Evolutionary conservation across 23 tunicate genomes (phyloP).

Genomic region (Ciona savignyi): DNA sequence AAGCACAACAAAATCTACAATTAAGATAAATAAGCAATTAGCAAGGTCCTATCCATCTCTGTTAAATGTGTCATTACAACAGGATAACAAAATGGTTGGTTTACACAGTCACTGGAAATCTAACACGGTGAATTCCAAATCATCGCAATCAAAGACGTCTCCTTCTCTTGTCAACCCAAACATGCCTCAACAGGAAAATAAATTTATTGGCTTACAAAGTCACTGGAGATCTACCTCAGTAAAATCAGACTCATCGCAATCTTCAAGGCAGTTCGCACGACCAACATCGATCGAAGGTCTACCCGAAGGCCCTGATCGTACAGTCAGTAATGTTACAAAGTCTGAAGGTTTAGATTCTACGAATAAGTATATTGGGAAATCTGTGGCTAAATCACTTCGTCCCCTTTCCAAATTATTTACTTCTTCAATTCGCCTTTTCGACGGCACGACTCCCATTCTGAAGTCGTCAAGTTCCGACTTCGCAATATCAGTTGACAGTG

Average conservation of each 20-base stretch:
- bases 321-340: too few species aligned
- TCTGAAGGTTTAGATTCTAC: not conserved
- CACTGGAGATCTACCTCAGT: too few species aligned
- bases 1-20: not conserved
- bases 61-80: too few species aligned
- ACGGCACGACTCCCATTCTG: conserved; percentile 7
- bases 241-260: not conserved
- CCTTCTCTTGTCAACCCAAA: not conserved
- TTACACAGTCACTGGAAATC: too few species aligned
- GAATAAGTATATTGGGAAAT: not conserved
- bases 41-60: too few species aligned
- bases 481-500: not conserved
- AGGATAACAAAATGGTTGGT: too few species aligned
- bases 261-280: not conserved
- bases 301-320: not conserved
- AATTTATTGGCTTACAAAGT: too few species aligned
- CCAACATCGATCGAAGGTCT: not conserved
- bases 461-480: not conserved
- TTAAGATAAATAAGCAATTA: too few species aligned
- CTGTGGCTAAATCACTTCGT: too few species aligned
- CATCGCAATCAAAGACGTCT: not conserved
- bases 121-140: too few species aligned
- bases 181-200: not conserved
- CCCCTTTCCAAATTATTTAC: conserved; percentile 1
- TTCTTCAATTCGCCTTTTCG: conserved; percentile 17